Percentiles rank a stretch among this genome's conserved stretches.
These are phyloP conservation scores for Prunella strophiata DNA, from an alignment of 2,797 vertebrate species.

Conservation along the genomic window DNA sequence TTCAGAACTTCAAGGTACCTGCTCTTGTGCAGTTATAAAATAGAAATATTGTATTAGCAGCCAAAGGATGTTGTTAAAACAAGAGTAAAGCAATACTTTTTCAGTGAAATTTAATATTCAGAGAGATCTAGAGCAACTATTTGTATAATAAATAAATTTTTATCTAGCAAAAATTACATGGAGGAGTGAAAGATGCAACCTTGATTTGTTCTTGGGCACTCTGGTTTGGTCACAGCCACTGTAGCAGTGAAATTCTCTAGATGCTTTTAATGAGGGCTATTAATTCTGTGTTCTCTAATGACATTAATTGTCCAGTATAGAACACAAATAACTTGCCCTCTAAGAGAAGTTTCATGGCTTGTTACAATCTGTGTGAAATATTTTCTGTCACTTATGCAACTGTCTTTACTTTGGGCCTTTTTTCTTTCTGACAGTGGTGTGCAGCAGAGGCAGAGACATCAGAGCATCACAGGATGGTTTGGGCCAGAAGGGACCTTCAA, in stretches of 20 bases:
- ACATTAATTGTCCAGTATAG: slow-evolving; percentile 45
- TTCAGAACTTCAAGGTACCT: neutral
- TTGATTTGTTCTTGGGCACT: slow-evolving; percentile 38
- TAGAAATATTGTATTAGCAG: neutral
- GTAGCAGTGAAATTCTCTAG: slow-evolving; percentile 46
- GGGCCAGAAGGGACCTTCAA: neutral
- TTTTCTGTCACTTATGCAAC: neutral
- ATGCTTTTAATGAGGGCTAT: slow-evolving; percentile 68
- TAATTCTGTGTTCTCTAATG: slow-evolving; percentile 63
- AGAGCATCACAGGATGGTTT: neutral
- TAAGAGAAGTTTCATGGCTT: slow-evolving; percentile 23
- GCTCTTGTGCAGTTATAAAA: neutral
- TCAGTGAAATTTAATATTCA: neutral
- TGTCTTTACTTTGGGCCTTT: neutral
- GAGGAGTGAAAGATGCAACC: neutral
- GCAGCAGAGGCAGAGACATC: neutral
- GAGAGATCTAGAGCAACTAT: neutral
- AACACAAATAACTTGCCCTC: slow-evolving; percentile 19
- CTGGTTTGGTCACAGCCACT: neutral
- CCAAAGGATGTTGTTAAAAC: neutral
- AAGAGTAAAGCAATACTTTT: neutral
- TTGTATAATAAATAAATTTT: neutral
- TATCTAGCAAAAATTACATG: neutral
- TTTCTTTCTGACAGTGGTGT: neutral
- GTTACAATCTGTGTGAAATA: neutral